These are phyloP conservation scores for Conchocele bisecta DNA, from an alignment of 2,888 invertebrate species.

Conservation along the genomic window DNA sequence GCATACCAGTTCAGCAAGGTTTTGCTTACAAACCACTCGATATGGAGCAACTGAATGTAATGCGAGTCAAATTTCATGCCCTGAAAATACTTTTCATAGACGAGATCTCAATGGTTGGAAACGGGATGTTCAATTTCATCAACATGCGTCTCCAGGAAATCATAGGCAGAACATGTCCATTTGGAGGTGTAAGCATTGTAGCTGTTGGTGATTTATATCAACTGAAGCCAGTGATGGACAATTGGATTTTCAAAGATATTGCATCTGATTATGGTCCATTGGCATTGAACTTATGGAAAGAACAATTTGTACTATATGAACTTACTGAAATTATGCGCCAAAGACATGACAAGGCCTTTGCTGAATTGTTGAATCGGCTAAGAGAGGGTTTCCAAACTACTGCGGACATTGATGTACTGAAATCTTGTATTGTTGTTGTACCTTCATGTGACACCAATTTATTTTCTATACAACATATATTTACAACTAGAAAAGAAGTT, in stretches of 20 bases:
- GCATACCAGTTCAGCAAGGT: slow-evolving; percentile 40
- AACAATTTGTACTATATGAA: slow-evolving; percentile 51
- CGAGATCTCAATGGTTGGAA: slow-evolving; percentile 65
- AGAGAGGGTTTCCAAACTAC: slow-evolving; percentile 47
- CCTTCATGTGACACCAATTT: neutral
- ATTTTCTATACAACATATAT: slow-evolving; percentile 39
- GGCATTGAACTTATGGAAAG: slow-evolving; percentile 58
- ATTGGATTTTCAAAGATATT: slow-evolving; percentile 48
- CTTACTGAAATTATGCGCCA: slow-evolving; percentile 56
- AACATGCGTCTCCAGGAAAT: slow-evolving; percentile 56
- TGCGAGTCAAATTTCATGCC: slow-evolving; percentile 19
- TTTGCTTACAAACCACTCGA: slow-evolving; percentile 51
- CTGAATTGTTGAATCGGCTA: slow-evolving; percentile 52
- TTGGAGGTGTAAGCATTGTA: slow-evolving; percentile 57
- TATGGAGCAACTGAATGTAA: slow-evolving; percentile 45
- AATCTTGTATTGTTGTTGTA: slow-evolving; percentile 5
- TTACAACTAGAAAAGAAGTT: slow-evolving; percentile 26
- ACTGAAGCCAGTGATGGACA: slow-evolving; percentile 57
- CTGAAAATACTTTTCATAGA: slow-evolving; percentile 58
- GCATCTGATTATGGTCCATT: too few relatives aligned
- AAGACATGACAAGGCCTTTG: slow-evolving; percentile 56
- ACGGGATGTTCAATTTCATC: slow-evolving; percentile 50
- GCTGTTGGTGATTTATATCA: slow-evolving; percentile 53
- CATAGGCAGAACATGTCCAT: slow-evolving; percentile 29
- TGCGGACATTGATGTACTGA: slow-evolving; percentile 36